phyloP scores from a whole-genome alignment of 2,797 vertebrate genomes.

The Nyctibius grandis region DNA sequence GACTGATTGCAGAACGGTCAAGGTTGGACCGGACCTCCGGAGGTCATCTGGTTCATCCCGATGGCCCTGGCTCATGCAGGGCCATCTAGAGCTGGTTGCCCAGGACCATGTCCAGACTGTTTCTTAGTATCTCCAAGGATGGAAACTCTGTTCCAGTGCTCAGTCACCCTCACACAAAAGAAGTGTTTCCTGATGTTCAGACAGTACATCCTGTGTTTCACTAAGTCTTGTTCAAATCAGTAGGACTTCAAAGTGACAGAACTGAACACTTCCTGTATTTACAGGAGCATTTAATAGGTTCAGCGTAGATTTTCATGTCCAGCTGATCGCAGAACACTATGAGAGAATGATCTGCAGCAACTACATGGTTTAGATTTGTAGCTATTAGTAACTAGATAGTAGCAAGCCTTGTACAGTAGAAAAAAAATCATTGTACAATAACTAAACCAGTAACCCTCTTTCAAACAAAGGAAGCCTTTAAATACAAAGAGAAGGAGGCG shows the following conservation, averaged over 20 bases:
- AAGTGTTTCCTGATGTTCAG: background rate
- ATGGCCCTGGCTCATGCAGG: background rate
- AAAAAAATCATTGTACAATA: background rate
- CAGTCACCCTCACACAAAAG: background rate
- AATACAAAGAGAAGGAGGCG: background rate
- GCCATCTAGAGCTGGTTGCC: background rate
- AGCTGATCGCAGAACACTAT: background rate
- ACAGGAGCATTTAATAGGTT: background rate
- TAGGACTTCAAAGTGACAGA: background rate
- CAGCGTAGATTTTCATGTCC: background rate
- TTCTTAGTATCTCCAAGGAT: background rate
- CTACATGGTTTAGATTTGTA: background rate
- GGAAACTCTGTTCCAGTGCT: background rate
- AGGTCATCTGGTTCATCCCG: background rate
- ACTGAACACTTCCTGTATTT: background rate
- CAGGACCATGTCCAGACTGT: background rate
- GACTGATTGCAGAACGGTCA: background rate
- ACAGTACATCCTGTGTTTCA: background rate
- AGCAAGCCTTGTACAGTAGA: background rate
- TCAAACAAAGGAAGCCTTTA: background rate
- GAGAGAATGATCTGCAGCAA: background rate
- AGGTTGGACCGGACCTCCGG: background rate
- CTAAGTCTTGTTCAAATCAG: background rate
- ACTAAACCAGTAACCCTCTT: background rate
- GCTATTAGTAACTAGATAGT: background rate